A percentile compares a stretch with the other conserved stretches of the same genome.
Evolutionary conservation across 37 sponge, comb jelly and placozoan species (phyloP).

Genomic region (Bolinopsis microptera): DNA sequence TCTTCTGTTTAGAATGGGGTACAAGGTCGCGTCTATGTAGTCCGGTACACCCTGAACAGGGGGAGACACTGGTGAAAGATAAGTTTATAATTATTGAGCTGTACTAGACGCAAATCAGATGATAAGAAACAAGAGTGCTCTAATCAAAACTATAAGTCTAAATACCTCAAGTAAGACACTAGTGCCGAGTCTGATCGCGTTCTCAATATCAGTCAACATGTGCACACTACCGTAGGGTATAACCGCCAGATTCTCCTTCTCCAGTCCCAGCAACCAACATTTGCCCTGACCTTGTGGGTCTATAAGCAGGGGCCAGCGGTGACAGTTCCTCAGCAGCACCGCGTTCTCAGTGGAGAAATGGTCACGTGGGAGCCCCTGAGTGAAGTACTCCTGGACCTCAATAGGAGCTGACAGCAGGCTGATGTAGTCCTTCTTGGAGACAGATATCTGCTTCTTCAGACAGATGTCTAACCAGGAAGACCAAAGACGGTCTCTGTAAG

Average conservation of each 20-base stretch:
- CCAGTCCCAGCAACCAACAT: slow-evolving; percentile 65
- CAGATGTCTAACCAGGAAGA: slow-evolving; percentile 73
- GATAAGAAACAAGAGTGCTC: no score
- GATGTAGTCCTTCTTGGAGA: slow-evolving; percentile 47
- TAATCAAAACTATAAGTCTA: no score
- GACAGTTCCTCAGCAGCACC: slow-evolving; percentile 64
- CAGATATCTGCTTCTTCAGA: slow-evolving; percentile 53
- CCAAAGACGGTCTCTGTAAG: slow-evolving; percentile 67
- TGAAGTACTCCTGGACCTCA: slow-evolving; percentile 72
- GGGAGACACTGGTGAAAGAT: not conserved
- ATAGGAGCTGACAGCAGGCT: slow-evolving; percentile 10
- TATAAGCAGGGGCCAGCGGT: slow-evolving; percentile 73
- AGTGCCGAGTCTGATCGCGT: slow-evolving; percentile 68
- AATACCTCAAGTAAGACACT: slow-evolving; percentile 70
- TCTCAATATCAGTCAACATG: slow-evolving; percentile 62
- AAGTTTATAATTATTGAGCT: not conserved
- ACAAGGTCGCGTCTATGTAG: slow-evolving; percentile 60
- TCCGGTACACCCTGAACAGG: slow-evolving; percentile 56
- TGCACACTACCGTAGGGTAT: slow-evolving; percentile 59
- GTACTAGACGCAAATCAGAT: not conserved
- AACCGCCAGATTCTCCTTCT: slow-evolving; percentile 42
- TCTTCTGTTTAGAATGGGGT: slow-evolving; percentile 62
- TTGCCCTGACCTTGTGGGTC: slow-evolving; percentile 77
- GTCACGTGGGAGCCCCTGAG: slow-evolving; percentile 73
- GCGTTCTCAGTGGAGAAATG: slow-evolving; percentile 72